Conservation (phyloP, 1,140 invertebrate genomes). For the Bursaphelenchus mucronatus region DNA sequence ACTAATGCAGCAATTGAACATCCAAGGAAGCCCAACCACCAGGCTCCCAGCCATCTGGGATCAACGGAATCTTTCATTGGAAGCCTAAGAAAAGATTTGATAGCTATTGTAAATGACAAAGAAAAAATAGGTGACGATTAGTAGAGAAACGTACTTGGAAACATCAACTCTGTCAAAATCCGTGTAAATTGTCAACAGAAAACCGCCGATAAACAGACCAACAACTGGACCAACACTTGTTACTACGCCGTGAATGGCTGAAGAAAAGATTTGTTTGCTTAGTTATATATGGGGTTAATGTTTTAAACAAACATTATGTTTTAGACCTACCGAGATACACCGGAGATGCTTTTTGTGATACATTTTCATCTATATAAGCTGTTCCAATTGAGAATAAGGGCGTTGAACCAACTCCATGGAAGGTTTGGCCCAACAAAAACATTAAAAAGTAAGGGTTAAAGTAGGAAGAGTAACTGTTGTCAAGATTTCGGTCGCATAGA, state of each 20-base stretch:
- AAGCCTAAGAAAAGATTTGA: slow-evolving; percentile 20
- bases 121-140: neutral
- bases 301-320: neutral
- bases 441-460: slow-evolving; percentile 57
- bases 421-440: slow-evolving; percentile 56
- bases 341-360: slow-evolving; percentile 61
- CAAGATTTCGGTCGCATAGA: slow-evolving; percentile 21
- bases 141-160: slow-evolving; percentile 35
- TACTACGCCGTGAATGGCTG: slow-evolving; percentile 57
- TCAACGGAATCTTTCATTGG: slow-evolving; percentile 42
- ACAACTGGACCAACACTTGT: slow-evolving; percentile 57
- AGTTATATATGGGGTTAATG: neutral
- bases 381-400: slow-evolving; percentile 60
- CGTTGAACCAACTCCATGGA: slow-evolving; percentile 57
- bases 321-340: slow-evolving; percentile 52
- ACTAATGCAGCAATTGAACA: slow-evolving; percentile 54
- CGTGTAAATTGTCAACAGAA: slow-evolving; percentile 51
- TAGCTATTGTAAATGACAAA: slow-evolving; percentile 2
- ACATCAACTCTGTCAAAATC: slow-evolving; percentile 58
- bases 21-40: slow-evolving; percentile 57
- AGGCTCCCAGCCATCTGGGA: slow-evolving; percentile 59
- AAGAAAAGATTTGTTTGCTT: slow-evolving; percentile 21
- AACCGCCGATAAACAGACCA: slow-evolving; percentile 58
- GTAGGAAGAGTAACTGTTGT: slow-evolving; percentile 33
- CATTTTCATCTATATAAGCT: slow-evolving; percentile 60